Conservation (phyloP, 2,888 invertebrate genomes). For the Xanthia icteritia region DNA sequence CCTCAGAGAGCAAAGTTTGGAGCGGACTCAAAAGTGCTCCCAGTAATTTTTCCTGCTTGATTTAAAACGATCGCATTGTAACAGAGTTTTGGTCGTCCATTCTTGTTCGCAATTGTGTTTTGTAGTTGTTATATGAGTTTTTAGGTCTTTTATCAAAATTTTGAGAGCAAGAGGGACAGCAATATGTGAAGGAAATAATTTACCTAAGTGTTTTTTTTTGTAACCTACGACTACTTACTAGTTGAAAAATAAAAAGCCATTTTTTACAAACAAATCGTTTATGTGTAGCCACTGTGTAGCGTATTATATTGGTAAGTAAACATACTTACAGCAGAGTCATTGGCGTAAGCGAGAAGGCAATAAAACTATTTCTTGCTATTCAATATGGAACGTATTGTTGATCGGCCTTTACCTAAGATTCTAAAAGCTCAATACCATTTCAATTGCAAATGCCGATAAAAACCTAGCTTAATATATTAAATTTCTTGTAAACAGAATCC, state of each 20-base stretch:
- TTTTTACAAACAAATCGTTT: too few species aligned
- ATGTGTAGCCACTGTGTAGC: background rate
- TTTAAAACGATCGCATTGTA: conserved; percentile 84
- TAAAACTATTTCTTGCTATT: background rate
- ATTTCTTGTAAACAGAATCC: background rate
- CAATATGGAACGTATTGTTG: background rate
- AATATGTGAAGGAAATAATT: too few species aligned
- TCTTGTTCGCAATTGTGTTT: conserved; percentile 63
- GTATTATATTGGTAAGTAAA: background rate
- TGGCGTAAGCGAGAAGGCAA: background rate
- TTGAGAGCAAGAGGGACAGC: too few species aligned
- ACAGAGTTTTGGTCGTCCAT: conserved; percentile 77
- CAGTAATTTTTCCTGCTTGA: conserved; percentile 87
- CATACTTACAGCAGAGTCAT: background rate
- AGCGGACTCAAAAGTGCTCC: conserved; percentile 85
- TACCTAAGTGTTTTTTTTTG: background rate
- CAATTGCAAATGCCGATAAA: background rate
- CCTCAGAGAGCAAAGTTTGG: conserved; percentile 83
- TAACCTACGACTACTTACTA: background rate
- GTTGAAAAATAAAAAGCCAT: background rate
- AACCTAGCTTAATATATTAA: background rate
- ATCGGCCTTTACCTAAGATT: background rate
- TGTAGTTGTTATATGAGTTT: conserved; percentile 43
- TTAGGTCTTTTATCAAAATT: background rate
- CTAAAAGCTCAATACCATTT: background rate